Percentiles rank a stretch among this genome's conserved stretches.
These are phyloP conservation scores for Lepus oiostolus DNA, from an alignment of 2,797 vertebrate species.

Conservation along the genomic window DNA sequence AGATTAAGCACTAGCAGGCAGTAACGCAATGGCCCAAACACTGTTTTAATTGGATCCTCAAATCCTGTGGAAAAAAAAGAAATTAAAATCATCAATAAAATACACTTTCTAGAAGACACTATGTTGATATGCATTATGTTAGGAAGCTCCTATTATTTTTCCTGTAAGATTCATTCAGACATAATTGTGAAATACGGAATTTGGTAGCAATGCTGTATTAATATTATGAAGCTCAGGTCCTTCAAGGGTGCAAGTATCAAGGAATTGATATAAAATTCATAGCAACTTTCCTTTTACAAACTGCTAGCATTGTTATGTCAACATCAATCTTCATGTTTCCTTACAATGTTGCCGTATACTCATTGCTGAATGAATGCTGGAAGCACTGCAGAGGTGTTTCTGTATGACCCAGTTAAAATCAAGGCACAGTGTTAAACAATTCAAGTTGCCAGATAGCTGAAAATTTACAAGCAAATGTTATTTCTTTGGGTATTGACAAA, in stretches of 20 bases:
- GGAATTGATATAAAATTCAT: neutral
- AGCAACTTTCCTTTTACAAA: slow-evolving; percentile 49
- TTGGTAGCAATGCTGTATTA: slow-evolving; percentile 31
- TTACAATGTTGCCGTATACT: neutral
- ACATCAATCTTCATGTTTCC: slow-evolving; percentile 44
- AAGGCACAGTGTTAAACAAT: slow-evolving; percentile 65
- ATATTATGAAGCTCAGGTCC: neutral
- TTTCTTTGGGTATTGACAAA: slow-evolving; percentile 77
- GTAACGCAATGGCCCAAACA: slow-evolving; percentile 88
- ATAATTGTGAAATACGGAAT: slow-evolving; percentile 34
- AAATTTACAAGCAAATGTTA: slow-evolving; percentile 68
- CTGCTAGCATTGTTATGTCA: slow-evolving; percentile 59
- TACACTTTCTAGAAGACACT: slow-evolving; percentile 75
- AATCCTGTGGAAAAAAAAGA: slow-evolving; percentile 86
- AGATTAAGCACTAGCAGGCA: slow-evolving; percentile 88
- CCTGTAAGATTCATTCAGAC: slow-evolving; percentile 54
- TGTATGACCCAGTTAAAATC: slow-evolving; percentile 58
- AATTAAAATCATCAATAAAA: slow-evolving; percentile 89
- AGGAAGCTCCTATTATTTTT: slow-evolving; percentile 47
- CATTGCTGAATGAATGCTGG: neutral
- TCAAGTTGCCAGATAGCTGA: slow-evolving; percentile 63
- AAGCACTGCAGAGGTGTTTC: slow-evolving; percentile 48
- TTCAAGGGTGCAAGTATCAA: slow-evolving; percentile 59
- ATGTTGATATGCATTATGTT: slow-evolving; percentile 54
- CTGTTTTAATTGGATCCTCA: slow-evolving; percentile 89